Base-by-base conservation (phyloP, 92 coral and sea anemone genomes). In the Paragorgia papillata region DNA sequence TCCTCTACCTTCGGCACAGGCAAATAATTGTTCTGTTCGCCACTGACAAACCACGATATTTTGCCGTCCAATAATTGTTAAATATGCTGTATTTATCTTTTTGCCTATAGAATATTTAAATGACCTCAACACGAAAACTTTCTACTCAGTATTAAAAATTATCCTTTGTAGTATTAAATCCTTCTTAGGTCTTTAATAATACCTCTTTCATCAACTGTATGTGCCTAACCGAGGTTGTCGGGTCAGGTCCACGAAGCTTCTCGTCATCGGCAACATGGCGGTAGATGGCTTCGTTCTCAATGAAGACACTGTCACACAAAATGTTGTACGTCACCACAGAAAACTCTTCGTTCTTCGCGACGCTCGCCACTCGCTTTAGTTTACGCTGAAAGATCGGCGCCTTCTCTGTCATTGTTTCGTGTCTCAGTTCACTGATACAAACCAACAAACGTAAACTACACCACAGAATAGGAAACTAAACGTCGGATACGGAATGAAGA, bases 301-400 rank as follows among this genome's bases (percentile, higher is more conserved):
- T 31, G 21, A 82, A 17, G 25, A 84, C 81, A 24, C 22, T 0
- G 37, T 87, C 89, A 17, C 88, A 85, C 4, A 89, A 76, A 35
- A 85, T 89, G 76, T 89, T 89, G 69, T 89, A 89, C 1, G 87
- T 69, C 14, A 80, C 96, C n/a, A 89, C 29, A 0, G 90, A 87
- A 57, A 89, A 89, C 25, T 68, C 74, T 8, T 41, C 44, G 33
- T 17, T 22, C 24, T 41, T 26, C 32, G 57, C 29, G 7, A n/a
- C 53, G 9, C 26, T 64, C 15, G 27, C 71, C 2, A 64, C 54
- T 15, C 71, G 71, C 26, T 8, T 34, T n/a, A 64, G 5, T 21
- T 64, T 40, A 6, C 71, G 71, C 48, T 21, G 28, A 35, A 64
- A 64, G n/a, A 64, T 34, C 22, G 71, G 71, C 2, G 35, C 51